These are phyloP conservation scores for Lepetodrilus schrolli DNA, from an alignment of 2,888 invertebrate genomes.

Conservation along the genomic window DNA sequence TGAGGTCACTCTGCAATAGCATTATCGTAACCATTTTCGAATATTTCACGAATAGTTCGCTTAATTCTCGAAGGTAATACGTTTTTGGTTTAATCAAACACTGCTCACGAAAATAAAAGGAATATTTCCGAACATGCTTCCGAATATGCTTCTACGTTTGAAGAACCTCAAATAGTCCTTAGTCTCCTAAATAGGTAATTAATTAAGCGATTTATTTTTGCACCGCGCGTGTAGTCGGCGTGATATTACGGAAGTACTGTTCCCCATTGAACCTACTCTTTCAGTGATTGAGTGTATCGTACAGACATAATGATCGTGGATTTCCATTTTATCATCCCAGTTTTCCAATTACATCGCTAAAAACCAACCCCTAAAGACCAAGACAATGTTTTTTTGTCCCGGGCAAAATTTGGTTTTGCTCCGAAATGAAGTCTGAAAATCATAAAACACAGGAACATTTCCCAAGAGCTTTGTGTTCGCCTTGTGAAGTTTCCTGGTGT, in stretches of 20 bases:
- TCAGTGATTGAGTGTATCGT: background rate
- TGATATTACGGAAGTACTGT: constrained; percentile 17
- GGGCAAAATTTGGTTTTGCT: constrained; percentile 24
- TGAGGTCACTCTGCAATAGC: no score
- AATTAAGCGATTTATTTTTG: background rate
- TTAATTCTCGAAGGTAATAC: no score
- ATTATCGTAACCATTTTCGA: no score
- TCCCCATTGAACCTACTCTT: constrained; percentile 1
- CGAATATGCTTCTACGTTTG: background rate
- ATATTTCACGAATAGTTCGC: no score
- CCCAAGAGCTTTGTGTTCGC: constrained; percentile 15
- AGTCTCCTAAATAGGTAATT: constrained; percentile 12
- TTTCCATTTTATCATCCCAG: constrained; percentile 21
- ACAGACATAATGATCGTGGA: background rate
- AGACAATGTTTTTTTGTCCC: constrained; percentile 24
- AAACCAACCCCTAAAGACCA: constrained; percentile 20
- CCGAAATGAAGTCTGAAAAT: constrained; percentile 25
- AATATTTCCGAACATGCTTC: no score
- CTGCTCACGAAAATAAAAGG: no score
- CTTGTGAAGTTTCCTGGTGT: constrained; percentile 22
- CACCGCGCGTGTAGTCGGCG: background rate
- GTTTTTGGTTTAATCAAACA: no score
- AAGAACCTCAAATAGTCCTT: background rate
- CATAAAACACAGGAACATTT: constrained; percentile 24
- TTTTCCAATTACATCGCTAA: constrained; percentile 14